Base-by-base conservation (phyloP, 2,113 vertebrate genomes). In the Dascyllus trimaculatus region DNA sequence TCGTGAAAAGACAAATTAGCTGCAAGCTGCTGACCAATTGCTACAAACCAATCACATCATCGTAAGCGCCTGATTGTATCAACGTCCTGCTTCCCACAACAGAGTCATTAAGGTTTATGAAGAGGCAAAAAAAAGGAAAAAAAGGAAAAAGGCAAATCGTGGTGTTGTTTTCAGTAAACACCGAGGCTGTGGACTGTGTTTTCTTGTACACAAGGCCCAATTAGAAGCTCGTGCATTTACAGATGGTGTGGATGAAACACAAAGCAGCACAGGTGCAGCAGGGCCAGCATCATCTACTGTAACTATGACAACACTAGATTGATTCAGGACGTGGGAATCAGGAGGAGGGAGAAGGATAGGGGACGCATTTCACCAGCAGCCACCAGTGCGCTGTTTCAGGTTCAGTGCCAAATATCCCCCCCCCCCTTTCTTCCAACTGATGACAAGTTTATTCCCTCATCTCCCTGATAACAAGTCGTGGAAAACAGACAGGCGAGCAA, bases 241-340 rank as follows among this genome's bases (percentile, higher is more conserved):
- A 79, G 86, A 86, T 80, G 84, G 80, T 80, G 78, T 49, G 46
- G 85, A 86, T 73, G 76, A 89, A 18, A 79, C 85, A 92, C 90
- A 91, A 91, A 91, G 90, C 89, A 64, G 89, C 93, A 91, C 93
- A 93, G 92, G 91, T 93, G 91, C 90, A 93, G 88, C 89, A 89
- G 88, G 90, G 91, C 93, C 83, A 88, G 88, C 88, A 90, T 89
- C 90, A 86, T 89, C 91, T 85, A 83, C 91, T 89, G 94, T 95
- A 93, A 92, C 94, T 93, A 95, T 95, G 94, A 94, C 94, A 94
- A 95, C 94, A 89, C 83, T 82, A 85, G 92, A 93, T 91, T 91
- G 94, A 92, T 94, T 93, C 89, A 92, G 92, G 91, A 94, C 90
- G 92, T 93, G 92, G 92, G 92, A 92, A 93, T 92, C 88, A 24